These are phyloP conservation scores for Heliothis peltigera DNA, from an alignment of 2,888 invertebrate genomes.

Conservation along the genomic window DNA sequence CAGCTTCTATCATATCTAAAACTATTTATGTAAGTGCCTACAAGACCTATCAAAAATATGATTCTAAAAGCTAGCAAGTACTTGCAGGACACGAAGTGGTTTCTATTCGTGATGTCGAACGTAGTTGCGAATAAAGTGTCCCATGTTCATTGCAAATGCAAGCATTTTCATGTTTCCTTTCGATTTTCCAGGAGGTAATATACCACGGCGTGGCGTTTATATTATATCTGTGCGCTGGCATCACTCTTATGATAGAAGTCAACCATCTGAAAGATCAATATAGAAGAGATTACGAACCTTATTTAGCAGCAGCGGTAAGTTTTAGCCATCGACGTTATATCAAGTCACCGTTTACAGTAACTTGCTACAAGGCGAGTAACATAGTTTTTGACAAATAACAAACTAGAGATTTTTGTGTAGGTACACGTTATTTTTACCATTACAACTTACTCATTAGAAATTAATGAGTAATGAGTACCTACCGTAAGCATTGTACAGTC, in stretches of 20 bases:
- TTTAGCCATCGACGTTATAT: too few species aligned
- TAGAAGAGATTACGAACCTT: constrained; percentile 91
- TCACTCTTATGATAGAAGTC: constrained; percentile 92
- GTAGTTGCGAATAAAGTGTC: too few species aligned
- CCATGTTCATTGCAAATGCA: neutral
- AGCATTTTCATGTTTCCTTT: neutral
- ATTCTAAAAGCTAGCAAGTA: too few species aligned
- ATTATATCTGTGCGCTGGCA: constrained; percentile 92
- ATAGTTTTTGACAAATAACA: too few species aligned
- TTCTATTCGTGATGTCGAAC: too few species aligned
- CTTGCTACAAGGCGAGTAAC: too few species aligned
- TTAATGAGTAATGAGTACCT: too few species aligned
- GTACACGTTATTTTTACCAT: too few species aligned
- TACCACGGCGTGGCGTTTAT: constrained; percentile 94
- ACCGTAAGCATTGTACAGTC: too few species aligned
- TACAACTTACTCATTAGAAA: too few species aligned
- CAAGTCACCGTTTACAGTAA: too few species aligned
- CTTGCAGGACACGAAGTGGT: neutral
- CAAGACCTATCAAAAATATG: neutral
- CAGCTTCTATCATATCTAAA: constrained; percentile 95
- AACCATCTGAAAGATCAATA: constrained; percentile 84
- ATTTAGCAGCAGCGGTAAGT: constrained; percentile 93
- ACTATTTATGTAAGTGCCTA: constrained; percentile 93
- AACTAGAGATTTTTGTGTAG: too few species aligned
- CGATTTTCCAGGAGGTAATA: constrained; percentile 92